Base-by-base conservation (phyloP, 2,113 vertebrate genomes). In the Lepisosteus osseus region DNA sequence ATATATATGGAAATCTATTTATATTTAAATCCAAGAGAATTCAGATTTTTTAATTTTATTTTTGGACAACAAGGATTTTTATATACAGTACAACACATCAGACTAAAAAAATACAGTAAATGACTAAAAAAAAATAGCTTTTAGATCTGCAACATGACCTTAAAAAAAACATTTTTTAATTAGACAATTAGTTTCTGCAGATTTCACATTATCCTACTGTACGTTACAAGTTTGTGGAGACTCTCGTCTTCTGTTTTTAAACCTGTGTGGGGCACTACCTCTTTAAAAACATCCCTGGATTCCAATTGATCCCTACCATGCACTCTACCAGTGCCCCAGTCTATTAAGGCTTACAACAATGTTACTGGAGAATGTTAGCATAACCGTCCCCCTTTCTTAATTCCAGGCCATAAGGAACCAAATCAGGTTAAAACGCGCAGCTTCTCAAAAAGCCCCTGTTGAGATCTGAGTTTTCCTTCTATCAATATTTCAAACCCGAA, bases 251-350 rank as follows among this genome's bases (percentile, higher is more conserved):
- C 82, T 85, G 85, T 86, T 84, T 87, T 85, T 82, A 88, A 86
- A 86, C 82, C 84, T 82, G 73, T 69, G 79, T 77, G 29, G 68
- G 51, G 61, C 72, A 78, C 71, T 80, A 71, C 78, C 73, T 78
- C 77, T 77, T 70, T 90, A 87, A 89, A 89, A 90, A 85, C 86
- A 86, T 86, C 81, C 84, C 84, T 86, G 79, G 82, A 81, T 75
- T 77, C 72, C 78, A 79, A 89, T 89, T 89, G 87, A 90, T 91
- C 85, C 74, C 76, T 69, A 75, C 78, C 74, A 61, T 11, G 61
- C 76, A 66, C 83, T 84, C 76, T 55, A 80, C 76, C 77, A 78
- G 76, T 74, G 77, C 82, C 77, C 77, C 40, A 72, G 62, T 89
- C 88, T 84, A 88, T 89, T 88, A 88, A 73, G 75, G 86, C 70